phyloP scores from a whole-genome alignment of 2,888 invertebrate species.

The Uropetala carovei region DNA sequence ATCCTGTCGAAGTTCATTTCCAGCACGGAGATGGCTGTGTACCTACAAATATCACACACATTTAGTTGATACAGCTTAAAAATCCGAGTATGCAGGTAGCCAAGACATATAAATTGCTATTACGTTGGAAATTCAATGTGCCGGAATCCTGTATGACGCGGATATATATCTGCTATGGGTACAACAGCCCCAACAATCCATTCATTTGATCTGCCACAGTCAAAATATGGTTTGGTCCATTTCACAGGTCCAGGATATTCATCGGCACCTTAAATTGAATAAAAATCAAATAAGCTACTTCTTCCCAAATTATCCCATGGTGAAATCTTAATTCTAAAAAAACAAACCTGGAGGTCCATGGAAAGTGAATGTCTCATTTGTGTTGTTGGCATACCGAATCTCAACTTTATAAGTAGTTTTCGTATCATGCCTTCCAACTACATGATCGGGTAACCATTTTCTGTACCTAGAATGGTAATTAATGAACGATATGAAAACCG shows the following conservation, averaged over 20 bases:
- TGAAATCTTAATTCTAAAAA: not conserved
- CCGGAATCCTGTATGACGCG: slow-evolving; percentile 93
- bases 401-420: slow-evolving; percentile 96
- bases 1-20: slow-evolving; percentile 98
- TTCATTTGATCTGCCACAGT: slow-evolving; percentile 95
- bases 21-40: slow-evolving; percentile 93
- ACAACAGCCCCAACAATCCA: slow-evolving; percentile 97
- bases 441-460: slow-evolving; percentile 92
- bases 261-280: slow-evolving; percentile 81
- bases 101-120: slow-evolving; percentile 73
- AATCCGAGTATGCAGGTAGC: slow-evolving; percentile 10
- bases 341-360: slow-evolving; percentile 88
- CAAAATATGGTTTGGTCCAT: slow-evolving; percentile 96
- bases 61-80: slow-evolving; percentile 66
- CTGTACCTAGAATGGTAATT: slow-evolving; percentile 79
- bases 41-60: slow-evolving; percentile 77
- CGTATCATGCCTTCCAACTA: slow-evolving; percentile 87
- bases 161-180: slow-evolving; percentile 96
- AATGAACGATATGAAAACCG: not conserved
- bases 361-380: slow-evolving; percentile 97
- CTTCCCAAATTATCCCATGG: not conserved
- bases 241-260: slow-evolving; percentile 94
- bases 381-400: slow-evolving; percentile 95
- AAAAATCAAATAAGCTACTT: not conserved
- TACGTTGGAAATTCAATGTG: slow-evolving; percentile 96